Evolutionary conservation across 2,113 vertebrate species (phyloP).

Genomic region (rat (Rattus norvegicus)): GRCr8 NC_086023.1:53112501-53113000

Average conservation of each 20-base stretch:
- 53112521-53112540: not conserved
- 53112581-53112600: slow-evolving; percentile 40
- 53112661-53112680: not conserved
- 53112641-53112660: not conserved
- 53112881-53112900: slow-evolving; percentile 24
- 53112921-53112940: not conserved
- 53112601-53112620: not conserved
- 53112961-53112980: not conserved
- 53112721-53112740: not conserved
- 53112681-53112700: not conserved
- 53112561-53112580: slow-evolving; percentile 5
- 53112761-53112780: not conserved
- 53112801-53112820: not conserved
- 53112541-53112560: not conserved
- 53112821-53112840: not conserved
- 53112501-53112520: not conserved
- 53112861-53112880: slow-evolving; percentile 7
- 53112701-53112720: not conserved
- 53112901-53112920: not conserved
- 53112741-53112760: not conserved
- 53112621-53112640: too few relatives aligned
- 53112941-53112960: slow-evolving; percentile 23
- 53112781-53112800: not conserved
- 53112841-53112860: not conserved
- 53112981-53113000: not conserved